phyloP scores from a whole-genome alignment of 2,797 vertebrate species.

The Yasuhikotakia modesta region DNA sequence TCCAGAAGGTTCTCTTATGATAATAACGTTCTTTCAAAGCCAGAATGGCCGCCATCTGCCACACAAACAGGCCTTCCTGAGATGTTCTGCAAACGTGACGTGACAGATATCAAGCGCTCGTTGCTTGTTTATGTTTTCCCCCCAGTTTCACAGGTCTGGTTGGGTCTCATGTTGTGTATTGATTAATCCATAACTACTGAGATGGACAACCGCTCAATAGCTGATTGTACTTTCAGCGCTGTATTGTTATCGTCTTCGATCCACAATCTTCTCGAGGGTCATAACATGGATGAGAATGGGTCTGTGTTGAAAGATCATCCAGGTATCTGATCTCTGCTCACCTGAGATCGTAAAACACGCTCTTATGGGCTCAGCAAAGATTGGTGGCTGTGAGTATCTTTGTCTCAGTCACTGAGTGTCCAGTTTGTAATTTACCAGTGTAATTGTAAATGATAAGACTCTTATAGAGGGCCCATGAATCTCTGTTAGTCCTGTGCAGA shows the following conservation, averaged over 20 bases:
- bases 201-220: slow-evolving; percentile 26
- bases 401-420: slow-evolving; percentile 16
- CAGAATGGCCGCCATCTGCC: slow-evolving; percentile 58
- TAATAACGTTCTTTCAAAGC: slow-evolving; percentile 36
- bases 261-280: neutral
- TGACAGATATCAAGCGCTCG: neutral
- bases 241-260: slow-evolving; percentile 28
- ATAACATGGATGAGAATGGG: slow-evolving; percentile 6
- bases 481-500: neutral
- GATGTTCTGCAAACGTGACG: slow-evolving; percentile 26
- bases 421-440: slow-evolving; percentile 29
- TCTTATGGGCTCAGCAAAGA: slow-evolving; percentile 5
- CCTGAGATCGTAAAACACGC: slow-evolving; percentile 14
- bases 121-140: slow-evolving; percentile 9
- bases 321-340: neutral
- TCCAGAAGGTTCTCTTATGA: slow-evolving; percentile 46
- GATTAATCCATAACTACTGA: slow-evolving; percentile 26
- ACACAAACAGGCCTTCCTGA: slow-evolving; percentile 25
- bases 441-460: slow-evolving; percentile 27
- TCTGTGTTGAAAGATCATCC: neutral
- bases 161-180: slow-evolving; percentile 19
- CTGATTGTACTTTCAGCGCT: slow-evolving; percentile 9
- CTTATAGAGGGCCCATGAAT: neutral
- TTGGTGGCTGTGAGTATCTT: neutral
- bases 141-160: neutral